Evolutionary conservation across 2,888 invertebrate genomes (phyloP).

Genomic region (Ochropleura plecta): DNA sequence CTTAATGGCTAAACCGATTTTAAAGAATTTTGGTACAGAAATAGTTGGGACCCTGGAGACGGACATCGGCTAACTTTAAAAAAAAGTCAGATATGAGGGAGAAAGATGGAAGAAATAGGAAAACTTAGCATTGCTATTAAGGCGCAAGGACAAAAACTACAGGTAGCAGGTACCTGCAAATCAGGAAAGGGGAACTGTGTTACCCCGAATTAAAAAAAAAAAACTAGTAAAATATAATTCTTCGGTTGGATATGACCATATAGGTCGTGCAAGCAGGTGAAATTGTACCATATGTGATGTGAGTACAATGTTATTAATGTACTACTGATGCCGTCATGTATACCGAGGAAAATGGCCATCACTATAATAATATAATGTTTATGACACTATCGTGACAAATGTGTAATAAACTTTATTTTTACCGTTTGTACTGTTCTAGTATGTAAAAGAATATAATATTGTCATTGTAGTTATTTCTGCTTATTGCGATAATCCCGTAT

Average conservation of each 20-base stretch:
- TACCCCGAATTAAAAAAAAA: too few species aligned
- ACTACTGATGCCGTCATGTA: not conserved
- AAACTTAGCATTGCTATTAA: too few species aligned
- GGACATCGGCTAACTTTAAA: too few species aligned
- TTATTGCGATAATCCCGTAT: not conserved
- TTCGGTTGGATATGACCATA: not conserved
- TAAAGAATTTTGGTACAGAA: too few species aligned
- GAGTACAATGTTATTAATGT: not conserved
- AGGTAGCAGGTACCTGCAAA: too few species aligned
- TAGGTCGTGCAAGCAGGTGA: not conserved
- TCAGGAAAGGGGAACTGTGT: too few species aligned
- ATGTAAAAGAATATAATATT: not conserved
- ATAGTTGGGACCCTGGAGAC: too few species aligned
- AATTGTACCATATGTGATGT: not conserved
- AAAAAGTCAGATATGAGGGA: too few species aligned
- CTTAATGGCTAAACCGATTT: too few species aligned
- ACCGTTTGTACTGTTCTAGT: slow-evolving; percentile 4
- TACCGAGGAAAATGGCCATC: slow-evolving; percentile 28
- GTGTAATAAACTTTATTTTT: not conserved
- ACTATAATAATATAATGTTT: slow-evolving; percentile 3
- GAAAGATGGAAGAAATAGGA: too few species aligned
- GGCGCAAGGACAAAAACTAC: too few species aligned
- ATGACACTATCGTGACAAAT: not conserved
- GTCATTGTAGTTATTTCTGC: not conserved
- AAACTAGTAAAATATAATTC: too few species aligned